These are phyloP conservation scores for Drosophila siamana DNA, from an alignment of 2,888 invertebrate genomes.

Conservation along the genomic window DNA sequence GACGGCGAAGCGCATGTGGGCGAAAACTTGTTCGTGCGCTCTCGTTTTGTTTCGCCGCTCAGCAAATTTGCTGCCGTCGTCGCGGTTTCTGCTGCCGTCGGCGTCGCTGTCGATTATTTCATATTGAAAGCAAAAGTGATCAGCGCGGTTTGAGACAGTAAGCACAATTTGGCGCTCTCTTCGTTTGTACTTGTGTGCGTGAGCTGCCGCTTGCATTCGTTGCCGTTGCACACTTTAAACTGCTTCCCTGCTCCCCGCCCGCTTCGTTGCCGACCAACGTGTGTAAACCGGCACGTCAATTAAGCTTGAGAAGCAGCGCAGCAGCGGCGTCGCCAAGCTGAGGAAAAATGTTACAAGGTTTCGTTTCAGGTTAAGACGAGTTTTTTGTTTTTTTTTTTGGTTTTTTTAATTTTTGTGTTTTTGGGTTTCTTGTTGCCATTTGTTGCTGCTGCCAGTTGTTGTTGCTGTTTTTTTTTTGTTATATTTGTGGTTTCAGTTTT, in stretches of 20 bases:
- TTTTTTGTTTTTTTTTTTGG: constrained; percentile 47
- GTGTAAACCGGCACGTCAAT: constrained; percentile 75
- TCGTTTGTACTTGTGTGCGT: constrained; percentile 40
- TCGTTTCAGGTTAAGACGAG: constrained; percentile 82
- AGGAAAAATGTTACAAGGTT: constrained; percentile 83
- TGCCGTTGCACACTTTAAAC: constrained; percentile 48
- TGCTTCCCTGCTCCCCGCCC: constrained; percentile 26
- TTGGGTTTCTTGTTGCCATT: constrained; percentile 65
- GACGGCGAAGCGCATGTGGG: constrained; percentile 64
- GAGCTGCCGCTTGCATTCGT: constrained; percentile 56
- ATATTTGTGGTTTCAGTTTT: constrained; percentile 56
- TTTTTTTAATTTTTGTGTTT: constrained; percentile 47
- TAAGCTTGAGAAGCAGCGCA: constrained; percentile 75
- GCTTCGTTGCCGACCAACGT: constrained; percentile 34
- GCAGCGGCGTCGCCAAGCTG: constrained; percentile 68
- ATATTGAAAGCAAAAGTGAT: constrained; percentile 85
- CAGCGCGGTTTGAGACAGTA: constrained; percentile 55
- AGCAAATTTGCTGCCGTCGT: constrained; percentile 11
- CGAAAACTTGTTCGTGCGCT: constrained; percentile 73
- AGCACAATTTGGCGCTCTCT: constrained; percentile 41
- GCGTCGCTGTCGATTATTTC: constrained; percentile 79
- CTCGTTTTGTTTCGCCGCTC: constrained; percentile 52
- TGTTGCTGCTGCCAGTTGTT: constrained; percentile 47
- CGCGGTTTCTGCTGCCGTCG: constrained; percentile 15
- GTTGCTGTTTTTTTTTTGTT: constrained; percentile 46